Conservation (phyloP, 2,113 vertebrate species). For the Nicator chloris region DNA sequence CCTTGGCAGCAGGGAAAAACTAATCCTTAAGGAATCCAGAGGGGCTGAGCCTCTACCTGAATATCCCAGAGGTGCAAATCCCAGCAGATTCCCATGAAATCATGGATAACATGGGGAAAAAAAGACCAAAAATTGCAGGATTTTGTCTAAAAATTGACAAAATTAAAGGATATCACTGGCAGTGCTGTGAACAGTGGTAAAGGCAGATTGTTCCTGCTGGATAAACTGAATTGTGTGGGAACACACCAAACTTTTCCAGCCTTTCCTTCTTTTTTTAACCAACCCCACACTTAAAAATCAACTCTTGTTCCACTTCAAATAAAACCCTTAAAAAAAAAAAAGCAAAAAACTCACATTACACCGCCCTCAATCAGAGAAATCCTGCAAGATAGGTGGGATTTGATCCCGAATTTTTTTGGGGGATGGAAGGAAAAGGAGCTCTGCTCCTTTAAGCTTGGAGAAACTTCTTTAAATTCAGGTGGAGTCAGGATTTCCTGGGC, state of each 20-base stretch:
- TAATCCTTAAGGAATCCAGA: rapidly evolving
- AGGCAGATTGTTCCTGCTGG: not conserved
- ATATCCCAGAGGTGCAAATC: not conserved
- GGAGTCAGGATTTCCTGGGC: conserved; percentile 42
- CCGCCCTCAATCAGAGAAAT: rapidly evolving
- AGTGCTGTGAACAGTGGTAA: not conserved
- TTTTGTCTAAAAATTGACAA: not conserved
- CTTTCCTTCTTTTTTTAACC: not conserved
- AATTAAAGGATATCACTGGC: rapidly evolving
- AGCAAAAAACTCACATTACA: rapidly evolving
- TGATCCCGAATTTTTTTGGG: not conserved
- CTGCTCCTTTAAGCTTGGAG: conserved; percentile 56
- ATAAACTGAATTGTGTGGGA: not conserved
- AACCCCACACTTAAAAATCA: not conserved
- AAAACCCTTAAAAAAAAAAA: not conserved
- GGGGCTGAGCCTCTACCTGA: not conserved
- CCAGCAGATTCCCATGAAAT: not conserved
- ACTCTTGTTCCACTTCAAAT: rapidly evolving
- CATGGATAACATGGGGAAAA: rapidly evolving
- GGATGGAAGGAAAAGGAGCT: not conserved
- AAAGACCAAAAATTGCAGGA: not conserved
- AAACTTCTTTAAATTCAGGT: conserved; percentile 43
- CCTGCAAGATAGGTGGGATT: rapidly evolving
- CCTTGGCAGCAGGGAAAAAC: not conserved
- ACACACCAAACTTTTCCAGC: not conserved